Evolutionary conservation across 2,113 vertebrate species (phyloP).

Genomic region (Larimichthys polyactis): DNA sequence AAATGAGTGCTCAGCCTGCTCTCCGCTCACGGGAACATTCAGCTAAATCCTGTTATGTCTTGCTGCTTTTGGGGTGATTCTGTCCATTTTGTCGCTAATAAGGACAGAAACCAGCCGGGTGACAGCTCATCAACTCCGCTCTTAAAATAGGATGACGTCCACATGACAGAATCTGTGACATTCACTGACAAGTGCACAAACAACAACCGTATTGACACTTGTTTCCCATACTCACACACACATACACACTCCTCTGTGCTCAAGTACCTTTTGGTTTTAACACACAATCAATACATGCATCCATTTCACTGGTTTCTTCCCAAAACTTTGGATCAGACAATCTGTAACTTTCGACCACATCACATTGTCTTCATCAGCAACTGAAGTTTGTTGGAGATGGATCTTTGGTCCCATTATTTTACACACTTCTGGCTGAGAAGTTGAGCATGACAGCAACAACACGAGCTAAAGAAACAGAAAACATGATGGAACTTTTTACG

Average conservation of each 20-base stretch:
- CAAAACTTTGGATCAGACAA: not conserved
- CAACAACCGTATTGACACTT: not conserved
- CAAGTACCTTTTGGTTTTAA: no score
- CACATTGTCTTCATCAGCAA: no score
- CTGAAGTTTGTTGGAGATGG: no score
- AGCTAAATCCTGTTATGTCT: not conserved
- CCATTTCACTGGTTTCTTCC: not conserved
- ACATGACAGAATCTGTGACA: not conserved
- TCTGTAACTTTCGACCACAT: not conserved
- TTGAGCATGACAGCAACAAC: no score
- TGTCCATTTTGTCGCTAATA: constrained; percentile 7
- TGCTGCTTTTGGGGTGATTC: not conserved
- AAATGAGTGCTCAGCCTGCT: no score
- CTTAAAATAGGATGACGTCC: not conserved
- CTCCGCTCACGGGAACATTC: not conserved
- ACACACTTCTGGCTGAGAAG: no score
- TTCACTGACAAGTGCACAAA: not conserved
- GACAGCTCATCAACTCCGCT: constrained; percentile 2
- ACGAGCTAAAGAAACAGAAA: no score
- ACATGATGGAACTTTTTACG: no score
- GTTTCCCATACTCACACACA: no score
- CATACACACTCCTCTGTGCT: no score
- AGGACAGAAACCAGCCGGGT: not conserved
- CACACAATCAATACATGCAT: not conserved
- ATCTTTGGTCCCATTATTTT: no score